A percentile compares a stretch with the other conserved stretches of the same genome.
phyloP scores from a whole-genome alignment of 2,888 invertebrate species.

The Pammene fasciana region DNA sequence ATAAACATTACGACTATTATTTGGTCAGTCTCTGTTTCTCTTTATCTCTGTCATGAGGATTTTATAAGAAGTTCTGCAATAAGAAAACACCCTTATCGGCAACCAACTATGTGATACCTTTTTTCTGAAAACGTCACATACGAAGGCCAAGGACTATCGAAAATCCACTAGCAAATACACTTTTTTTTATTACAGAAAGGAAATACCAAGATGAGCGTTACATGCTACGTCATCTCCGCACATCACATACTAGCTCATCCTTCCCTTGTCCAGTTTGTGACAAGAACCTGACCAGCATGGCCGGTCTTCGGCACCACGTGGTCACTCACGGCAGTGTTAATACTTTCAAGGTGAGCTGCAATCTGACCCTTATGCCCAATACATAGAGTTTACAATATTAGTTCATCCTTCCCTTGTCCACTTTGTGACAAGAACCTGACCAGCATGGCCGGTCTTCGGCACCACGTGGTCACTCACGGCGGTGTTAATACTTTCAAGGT shows the following conservation, averaged over 20 bases:
- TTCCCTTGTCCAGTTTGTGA: conserved; percentile 77
- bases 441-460: conserved; percentile 64
- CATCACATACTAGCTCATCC: conserved; percentile 69
- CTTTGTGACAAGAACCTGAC: conserved; percentile 70
- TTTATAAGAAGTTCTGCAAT: too few relatives aligned
- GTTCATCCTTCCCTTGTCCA: conserved; percentile 70
- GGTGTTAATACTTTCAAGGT: conserved; percentile 71
- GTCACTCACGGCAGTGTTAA: conserved; percentile 76
- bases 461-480: conserved; percentile 80
- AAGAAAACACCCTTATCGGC: too few relatives aligned
- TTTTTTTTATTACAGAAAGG: conserved; percentile 54
- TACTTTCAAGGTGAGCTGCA: conserved; percentile 63
- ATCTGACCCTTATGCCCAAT: neutral
- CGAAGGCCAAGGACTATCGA: too few relatives aligned
- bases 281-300: conserved; percentile 63
- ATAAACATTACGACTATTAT: too few relatives aligned
- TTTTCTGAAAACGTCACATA: too few relatives aligned
- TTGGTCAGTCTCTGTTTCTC: too few relatives aligned
- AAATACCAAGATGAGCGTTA: conserved; percentile 78
- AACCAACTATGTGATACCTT: too few relatives aligned
- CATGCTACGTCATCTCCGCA: conserved; percentile 79
- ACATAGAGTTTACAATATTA: conserved; percentile 54
- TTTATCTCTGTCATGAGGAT: too few relatives aligned
- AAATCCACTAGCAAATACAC: too few relatives aligned
- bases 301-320: conserved; percentile 74